Conservation (phyloP, 2,888 invertebrate genomes). For the Emmelina monodactyla region DNA sequence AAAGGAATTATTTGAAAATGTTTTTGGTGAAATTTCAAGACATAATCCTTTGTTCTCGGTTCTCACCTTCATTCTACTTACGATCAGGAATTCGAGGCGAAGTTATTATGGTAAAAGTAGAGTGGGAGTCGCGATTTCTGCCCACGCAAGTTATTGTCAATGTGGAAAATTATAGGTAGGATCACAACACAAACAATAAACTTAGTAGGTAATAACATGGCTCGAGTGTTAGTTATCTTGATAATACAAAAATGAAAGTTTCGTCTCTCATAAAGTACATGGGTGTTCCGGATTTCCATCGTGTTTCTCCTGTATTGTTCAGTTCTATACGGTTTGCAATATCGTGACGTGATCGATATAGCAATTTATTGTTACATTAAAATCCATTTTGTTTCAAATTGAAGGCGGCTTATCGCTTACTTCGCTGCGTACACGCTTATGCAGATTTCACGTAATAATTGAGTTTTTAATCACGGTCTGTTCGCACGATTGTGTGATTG, state of each 20-base stretch:
- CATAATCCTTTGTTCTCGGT: too few relatives aligned
- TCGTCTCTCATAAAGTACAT: neutral
- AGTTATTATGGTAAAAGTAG: neutral
- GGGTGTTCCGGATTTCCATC: slow-evolving; percentile 19
- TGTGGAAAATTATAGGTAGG: neutral
- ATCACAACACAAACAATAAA: neutral
- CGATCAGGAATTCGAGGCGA: neutral
- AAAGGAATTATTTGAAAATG: neutral
- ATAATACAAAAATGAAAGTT: neutral
- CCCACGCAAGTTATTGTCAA: neutral
- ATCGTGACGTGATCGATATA: slow-evolving; percentile 30
- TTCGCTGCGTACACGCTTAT: slow-evolving; percentile 18
- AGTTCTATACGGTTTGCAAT: too few relatives aligned
- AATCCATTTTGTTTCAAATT: slow-evolving; percentile 31
- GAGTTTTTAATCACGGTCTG: too few relatives aligned
- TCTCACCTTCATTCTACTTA: too few relatives aligned
- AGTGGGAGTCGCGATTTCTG: neutral
- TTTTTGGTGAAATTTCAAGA: neutral
- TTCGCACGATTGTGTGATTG: too few relatives aligned
- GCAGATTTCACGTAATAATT: slow-evolving; percentile 18
- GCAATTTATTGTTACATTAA: slow-evolving; percentile 29
- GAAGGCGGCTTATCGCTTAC: slow-evolving; percentile 25
- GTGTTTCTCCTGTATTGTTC: too few relatives aligned
- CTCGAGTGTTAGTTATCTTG: neutral
- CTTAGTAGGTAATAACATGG: neutral